Evolutionary conservation across 2,888 invertebrate species (phyloP), one percentile per base, ranked within the genome.

Genomic region (Mythimna ferrago): DNA sequence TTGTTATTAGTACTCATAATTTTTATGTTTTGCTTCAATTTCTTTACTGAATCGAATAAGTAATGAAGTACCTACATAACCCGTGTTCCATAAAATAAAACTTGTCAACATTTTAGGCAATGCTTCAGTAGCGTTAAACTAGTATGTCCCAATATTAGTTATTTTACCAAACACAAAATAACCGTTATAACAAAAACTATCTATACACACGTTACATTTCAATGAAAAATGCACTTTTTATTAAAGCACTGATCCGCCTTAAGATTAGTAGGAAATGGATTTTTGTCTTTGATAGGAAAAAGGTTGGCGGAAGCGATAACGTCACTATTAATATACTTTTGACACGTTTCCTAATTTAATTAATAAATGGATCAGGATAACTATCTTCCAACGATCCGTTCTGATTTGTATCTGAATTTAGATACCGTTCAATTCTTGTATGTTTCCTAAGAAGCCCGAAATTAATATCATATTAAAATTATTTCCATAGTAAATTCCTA

Each of bases 231-330:
- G 11, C 21, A 41, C 4, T 48, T 56, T 26, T 48, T 48, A 51
- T 60, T 53, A 19, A n/a, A 51, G 19, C 9, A 10, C 6, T 44
- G 75, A 75, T 75, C 71, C 56, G 78, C 61, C 44, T 44, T 51
- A 5, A 51, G 76, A 73, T 73, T 66, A 76, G 76, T 35, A 32
- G 38, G 67, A 78, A 78, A 70, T 69, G 0, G 38, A 54, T 56
- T 26, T n/a, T 26, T 78, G 71, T 53, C 32, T 57, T 54, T 63
- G 58, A 71, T 71, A 32, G 14, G 32, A 32, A 48, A 57, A 35
- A 53, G 26, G 26, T 41, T n/a, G 21, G 56, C 44, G 35, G 51
- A 44, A 53, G 7, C 35, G 74, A 80, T 76, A 73, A 48, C 16
- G 16, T 48, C 6, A 19, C 7, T 19, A 32, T 26, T 11, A 19